Evolutionary conservation across 2,888 invertebrate genomes (phyloP).

Genomic region (Pristionchus exspectatus): DNA sequence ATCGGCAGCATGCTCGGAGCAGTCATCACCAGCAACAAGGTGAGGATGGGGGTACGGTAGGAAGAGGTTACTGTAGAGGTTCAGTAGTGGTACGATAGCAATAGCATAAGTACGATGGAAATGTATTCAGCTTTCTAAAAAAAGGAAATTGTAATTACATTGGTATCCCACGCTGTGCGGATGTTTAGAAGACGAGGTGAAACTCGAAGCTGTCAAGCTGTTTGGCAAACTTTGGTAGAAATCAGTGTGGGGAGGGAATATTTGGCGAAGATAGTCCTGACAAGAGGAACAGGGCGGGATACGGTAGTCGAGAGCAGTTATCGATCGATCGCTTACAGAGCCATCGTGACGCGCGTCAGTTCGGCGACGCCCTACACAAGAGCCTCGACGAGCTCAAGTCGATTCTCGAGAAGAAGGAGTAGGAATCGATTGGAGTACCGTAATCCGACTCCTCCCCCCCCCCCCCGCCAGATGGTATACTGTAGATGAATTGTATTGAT

Average conservation of each 20-base stretch:
- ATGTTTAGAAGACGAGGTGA: no score
- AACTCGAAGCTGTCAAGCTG: no score
- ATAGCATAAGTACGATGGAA: background rate
- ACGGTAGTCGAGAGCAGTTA: background rate
- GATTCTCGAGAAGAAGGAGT: slow-evolving; percentile 72
- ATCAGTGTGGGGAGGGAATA: no score
- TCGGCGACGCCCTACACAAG: slow-evolving; percentile 66
- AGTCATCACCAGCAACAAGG: slow-evolving; percentile 86
- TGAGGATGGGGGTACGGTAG: background rate
- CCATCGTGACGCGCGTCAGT: slow-evolving; percentile 66
- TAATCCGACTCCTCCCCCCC: background rate
- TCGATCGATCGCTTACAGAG: slow-evolving; percentile 60
- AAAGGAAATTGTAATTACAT: background rate
- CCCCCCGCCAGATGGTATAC: background rate
- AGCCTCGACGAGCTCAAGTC: slow-evolving; percentile 86
- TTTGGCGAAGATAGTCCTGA: background rate
- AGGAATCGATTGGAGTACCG: slow-evolving; percentile 47
- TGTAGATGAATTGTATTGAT: slow-evolving; percentile 43
- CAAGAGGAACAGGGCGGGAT: background rate
- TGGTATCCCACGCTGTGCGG: no score
- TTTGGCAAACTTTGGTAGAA: no score
- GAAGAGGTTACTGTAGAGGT: background rate
- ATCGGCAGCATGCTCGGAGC: slow-evolving; percentile 89
- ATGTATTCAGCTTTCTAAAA: no score
- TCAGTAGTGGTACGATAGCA: background rate